Evolutionary conservation across 2,888 invertebrate genomes (phyloP), one percentile per base, ranked within the genome.

Genomic region (Eupithecia centaureata): DNA sequence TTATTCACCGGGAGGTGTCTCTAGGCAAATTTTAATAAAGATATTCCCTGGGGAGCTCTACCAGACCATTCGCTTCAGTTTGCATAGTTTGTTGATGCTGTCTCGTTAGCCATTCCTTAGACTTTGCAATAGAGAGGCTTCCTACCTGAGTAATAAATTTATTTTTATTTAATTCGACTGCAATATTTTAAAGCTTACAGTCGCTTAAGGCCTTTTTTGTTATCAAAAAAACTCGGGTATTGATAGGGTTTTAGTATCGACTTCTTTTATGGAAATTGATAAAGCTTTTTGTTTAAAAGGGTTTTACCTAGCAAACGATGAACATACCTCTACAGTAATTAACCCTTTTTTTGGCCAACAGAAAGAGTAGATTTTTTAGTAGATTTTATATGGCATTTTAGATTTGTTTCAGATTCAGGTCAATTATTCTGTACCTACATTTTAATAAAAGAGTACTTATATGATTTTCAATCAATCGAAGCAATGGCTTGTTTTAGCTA

Each of bases 21-120:
- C 66, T 68, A 64, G 67, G 70, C 70, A 69, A 72, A 71, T 73
- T 76, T 74, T 76, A 76, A 77, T 77, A 73, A 76, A 76, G 70
- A 76, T 67, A 75, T 71, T 73, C 71, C 65, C 22, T 61, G 30
- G 67, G 69, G 73, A 70, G 63, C 67, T 61, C 70, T 62, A 68
- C 70, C 69, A 69, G 65, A 65, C 65, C 71, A 65, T 72, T 67
- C 72, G 72, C 68, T 52, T 61, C 67, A 65, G 69, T 67, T 73
- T 73, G 73, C 73, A 73, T 72, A 73, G 70, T 72, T 69, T 66
- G 76, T 70, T 75, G 67, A 69, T 69, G 65, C 65, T 68, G 59
- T 59, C 71, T 72, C 72, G 75, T 75, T 73, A 75, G 70, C 68
- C 67, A 73, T 70, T 70, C 71, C 56, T 57, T 69, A 63, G 65